Conservation (phyloP, 2,113 vertebrate species). For the Sialia sialis region DNA sequence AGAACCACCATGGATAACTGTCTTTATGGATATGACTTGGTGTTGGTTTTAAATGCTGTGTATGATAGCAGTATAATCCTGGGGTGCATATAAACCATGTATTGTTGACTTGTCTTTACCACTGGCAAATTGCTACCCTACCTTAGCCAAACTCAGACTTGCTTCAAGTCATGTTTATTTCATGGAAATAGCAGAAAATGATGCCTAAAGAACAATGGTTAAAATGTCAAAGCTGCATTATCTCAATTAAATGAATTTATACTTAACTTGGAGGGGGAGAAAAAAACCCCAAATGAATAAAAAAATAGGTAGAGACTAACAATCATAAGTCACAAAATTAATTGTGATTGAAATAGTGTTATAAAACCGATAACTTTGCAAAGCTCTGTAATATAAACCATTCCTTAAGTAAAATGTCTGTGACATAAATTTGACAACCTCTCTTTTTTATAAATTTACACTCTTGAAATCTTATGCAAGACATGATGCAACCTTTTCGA, state of each 20-base stretch:
- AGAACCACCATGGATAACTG: constrained; percentile 62
- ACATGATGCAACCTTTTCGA: constrained; percentile 56
- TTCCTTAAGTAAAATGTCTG: constrained; percentile 65
- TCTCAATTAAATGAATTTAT: constrained; percentile 52
- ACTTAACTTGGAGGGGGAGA: background rate
- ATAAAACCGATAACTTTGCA: constrained; percentile 61
- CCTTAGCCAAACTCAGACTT: constrained; percentile 76
- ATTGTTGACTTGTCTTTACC: constrained; percentile 62
- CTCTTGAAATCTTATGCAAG: constrained; percentile 45
- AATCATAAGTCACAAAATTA: constrained; percentile 65
- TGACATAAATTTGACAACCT: constrained; percentile 70
- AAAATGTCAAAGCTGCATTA: constrained; percentile 65
- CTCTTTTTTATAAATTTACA: constrained; percentile 65
- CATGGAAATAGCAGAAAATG: constrained; percentile 69
- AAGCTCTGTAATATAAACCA: constrained; percentile 65
- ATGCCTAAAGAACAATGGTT: constrained; percentile 26
- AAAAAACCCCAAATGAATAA: background rate
- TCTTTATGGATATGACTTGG: constrained; percentile 63
- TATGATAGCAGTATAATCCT: constrained; percentile 51
- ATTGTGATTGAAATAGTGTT: constrained; percentile 71
- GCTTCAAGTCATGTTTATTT: constrained; percentile 68
- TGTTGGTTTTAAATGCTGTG: constrained; percentile 45
- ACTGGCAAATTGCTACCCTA: constrained; percentile 71
- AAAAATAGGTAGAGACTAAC: constrained; percentile 26
- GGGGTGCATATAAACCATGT: constrained; percentile 50